These are phyloP conservation scores for Gnathonemus echidnorhynchus DNA, from an alignment of 2,113 vertebrate species.

Conservation along the genomic window DNA sequence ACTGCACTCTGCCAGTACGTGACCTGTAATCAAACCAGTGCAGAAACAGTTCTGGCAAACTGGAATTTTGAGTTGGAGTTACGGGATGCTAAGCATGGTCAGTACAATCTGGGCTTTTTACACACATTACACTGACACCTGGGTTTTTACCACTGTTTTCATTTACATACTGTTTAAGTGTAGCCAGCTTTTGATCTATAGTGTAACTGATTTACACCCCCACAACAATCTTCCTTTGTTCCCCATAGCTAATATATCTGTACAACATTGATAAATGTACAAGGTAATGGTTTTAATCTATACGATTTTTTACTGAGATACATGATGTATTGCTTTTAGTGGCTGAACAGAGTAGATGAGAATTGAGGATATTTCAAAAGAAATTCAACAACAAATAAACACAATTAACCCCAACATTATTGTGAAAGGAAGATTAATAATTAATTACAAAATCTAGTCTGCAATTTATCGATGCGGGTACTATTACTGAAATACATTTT, in stretches of 20 bases:
- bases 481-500: background rate
- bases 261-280: background rate
- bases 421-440: background rate
- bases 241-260: background rate
- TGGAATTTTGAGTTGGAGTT: background rate
- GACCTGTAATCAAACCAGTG: background rate
- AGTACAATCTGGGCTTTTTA: background rate
- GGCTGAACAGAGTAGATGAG: background rate
- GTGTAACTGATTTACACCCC: background rate
- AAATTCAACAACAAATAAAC: background rate
- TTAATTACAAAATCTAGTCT: background rate
- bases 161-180: background rate
- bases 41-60: background rate
- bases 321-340: background rate
- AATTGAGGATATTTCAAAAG: background rate
- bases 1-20: background rate
- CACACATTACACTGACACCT: background rate
- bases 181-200: background rate
- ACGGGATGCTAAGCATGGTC: background rate
- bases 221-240: background rate
- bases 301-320: background rate
- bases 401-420: background rate
- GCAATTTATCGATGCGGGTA: background rate
- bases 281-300: background rate
- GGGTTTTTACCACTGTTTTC: background rate